phyloP scores from a whole-genome alignment of 2,888 invertebrate species.

The Apamea sordens region DNA sequence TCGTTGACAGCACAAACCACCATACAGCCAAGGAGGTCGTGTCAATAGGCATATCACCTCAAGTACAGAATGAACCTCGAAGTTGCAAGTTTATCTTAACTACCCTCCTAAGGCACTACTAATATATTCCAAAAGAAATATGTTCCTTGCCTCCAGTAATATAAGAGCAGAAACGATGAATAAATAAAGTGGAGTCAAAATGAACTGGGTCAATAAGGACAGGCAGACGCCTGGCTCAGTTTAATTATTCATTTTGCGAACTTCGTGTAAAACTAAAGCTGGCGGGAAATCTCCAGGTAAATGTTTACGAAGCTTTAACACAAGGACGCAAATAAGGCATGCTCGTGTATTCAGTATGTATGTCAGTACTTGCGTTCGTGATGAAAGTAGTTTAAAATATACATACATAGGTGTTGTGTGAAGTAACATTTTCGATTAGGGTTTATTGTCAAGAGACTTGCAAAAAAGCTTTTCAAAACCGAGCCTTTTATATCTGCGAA shows the following conservation, averaged over 20 bases:
- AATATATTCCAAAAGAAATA: constrained; percentile 55
- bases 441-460: constrained; percentile 10
- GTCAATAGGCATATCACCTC: too few relatives aligned
- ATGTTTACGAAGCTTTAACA: constrained; percentile 40
- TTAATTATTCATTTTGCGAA: constrained; percentile 55
- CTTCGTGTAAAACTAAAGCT: constrained; percentile 49
- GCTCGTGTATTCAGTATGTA: constrained; percentile 31
- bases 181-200: constrained; percentile 59
- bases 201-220: constrained; percentile 58
- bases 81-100: constrained; percentile 8
- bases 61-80: constrained; percentile 4
- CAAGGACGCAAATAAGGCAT: constrained; percentile 9
- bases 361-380: not conserved
- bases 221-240: constrained; percentile 36
- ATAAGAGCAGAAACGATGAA: constrained; percentile 50
- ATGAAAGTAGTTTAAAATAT: constrained; percentile 30
- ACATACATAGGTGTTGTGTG: constrained; percentile 13
- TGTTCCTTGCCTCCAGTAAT: constrained; percentile 31
- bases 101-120: constrained; percentile 18
- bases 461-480: constrained; percentile 4
- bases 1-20: too few relatives aligned
- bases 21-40: too few relatives aligned
- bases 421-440: constrained; percentile 18
- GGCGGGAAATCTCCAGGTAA: constrained; percentile 35
- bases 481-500: constrained; percentile 7